Base-by-base conservation (phyloP, 2,797 vertebrate species). In the Lagorchestes hirsutus region DNA sequence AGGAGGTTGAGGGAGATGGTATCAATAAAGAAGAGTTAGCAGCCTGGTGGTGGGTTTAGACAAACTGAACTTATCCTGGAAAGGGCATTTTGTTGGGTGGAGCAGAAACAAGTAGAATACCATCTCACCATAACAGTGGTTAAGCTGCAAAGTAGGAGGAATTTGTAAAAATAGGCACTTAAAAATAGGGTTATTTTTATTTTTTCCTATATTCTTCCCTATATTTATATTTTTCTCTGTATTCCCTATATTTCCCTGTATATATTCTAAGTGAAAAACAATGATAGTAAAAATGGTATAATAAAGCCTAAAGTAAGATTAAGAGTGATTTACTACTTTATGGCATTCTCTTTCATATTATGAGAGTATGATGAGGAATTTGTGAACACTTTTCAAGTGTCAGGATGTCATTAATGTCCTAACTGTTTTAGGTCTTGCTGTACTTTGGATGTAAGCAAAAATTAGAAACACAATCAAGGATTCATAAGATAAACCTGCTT, bases 321-420 rank as follows among this genome's bases (percentile, higher is more conserved):
- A 5, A n/a, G 16, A 22, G 6, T 46, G 40, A 82, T 82, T 82
- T 82, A 82, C 67, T 18, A 90, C 29, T 94, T 92, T 95, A 40
- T 90, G 54, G 8, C 28, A 27, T 96, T 24, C 10, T 67, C 9
- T 93, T 82, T 46, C 18, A 46, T 24, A 22, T 82, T 82, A 24
- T 40, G n/a, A 82, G 18, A 16, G 14, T 94, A 93, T 93, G 94
- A 90, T 93, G 3, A 93, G 13, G 4, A 5, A 90, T 52, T 22
- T 94, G 10, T 90, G 40, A 91, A 55, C 92, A 94, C 50, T 92
- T 90, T 0, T 56, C 27, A 92, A 24, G 55, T 93, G 52, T 93
- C 90, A 93, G 56, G 87, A 56, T 87, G 34, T 50, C 67, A 95
- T 34, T 55, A 95, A 24, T 28, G 4, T 94, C 74, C 50, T 91